A percentile compares a stretch with the other conserved stretches of the same genome.
Conservation (phyloP, 2,113 vertebrate species). For the Lagopus leucura region DNA sequence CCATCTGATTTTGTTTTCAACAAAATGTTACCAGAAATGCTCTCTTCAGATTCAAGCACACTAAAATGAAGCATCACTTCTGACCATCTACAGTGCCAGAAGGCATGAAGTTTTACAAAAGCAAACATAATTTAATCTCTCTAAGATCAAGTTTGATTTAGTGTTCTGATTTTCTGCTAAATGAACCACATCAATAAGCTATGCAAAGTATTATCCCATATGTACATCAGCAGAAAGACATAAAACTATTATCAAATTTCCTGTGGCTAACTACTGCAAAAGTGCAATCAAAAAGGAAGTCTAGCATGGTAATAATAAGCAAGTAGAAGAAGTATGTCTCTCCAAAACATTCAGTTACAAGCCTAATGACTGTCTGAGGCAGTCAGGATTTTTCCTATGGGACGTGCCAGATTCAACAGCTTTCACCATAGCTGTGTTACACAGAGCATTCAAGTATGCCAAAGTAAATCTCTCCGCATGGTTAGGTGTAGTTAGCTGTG, state of each 20-base stretch:
- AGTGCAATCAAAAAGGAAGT: constrained; percentile 65
- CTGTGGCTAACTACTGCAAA: constrained; percentile 61
- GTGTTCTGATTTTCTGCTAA: constrained; percentile 18
- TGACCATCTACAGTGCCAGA: neutral
- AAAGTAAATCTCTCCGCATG: constrained; percentile 60
- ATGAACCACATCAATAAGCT: constrained; percentile 7
- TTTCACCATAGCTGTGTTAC: constrained; percentile 45
- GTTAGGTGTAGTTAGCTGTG: constrained; percentile 49
- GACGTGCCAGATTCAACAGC: constrained; percentile 71
- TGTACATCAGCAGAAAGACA: constrained; percentile 13
- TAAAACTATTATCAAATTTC: constrained; percentile 45
- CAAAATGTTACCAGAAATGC: neutral
- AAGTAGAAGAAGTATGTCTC: constrained; percentile 60
- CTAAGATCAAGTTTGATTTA: neutral
- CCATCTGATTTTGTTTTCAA: neutral
- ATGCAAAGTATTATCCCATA: neutral
- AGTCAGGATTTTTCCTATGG: constrained; percentile 77
- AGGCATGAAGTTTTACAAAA: neutral
- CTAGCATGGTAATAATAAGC: constrained; percentile 60
- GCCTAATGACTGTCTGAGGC: constrained; percentile 74
- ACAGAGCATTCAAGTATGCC: constrained; percentile 18
- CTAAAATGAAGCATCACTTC: neutral
- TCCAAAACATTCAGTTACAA: constrained; percentile 75
- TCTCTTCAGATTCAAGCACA: neutral
- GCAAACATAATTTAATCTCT: neutral